Base-by-base conservation (phyloP, 2,797 vertebrate species). In the Poeciliopsis turneri region DNA sequence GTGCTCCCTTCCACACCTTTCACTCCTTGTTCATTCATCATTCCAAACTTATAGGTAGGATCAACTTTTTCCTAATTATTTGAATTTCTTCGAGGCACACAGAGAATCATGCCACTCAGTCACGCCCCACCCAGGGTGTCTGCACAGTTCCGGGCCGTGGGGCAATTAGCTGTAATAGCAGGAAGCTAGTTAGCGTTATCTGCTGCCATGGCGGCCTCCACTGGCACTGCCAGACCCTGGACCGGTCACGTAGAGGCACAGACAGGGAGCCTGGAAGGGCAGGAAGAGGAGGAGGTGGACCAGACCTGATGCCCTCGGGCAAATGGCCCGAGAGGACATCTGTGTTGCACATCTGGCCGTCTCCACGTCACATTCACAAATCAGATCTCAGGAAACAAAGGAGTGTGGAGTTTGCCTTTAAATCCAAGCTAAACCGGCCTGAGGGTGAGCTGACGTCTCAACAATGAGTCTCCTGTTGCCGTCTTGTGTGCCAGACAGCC, bases 161-260 rank as follows among this genome's bases (percentile, higher is more conserved):
- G 86, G 83, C 92, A 94, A 96, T 96, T 96, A 95, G 88, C 84
- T 80, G 79, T 94, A 96, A 96, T 96, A 84, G 82, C 95, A 94
- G 96, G 96, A 96, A 95, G 92, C 92, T 93, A 92, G 90, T 96
- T 96, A 96, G 92, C 20, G 90, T 96, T 96, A 96, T 96, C 96
- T 90, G 85, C 84, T 89, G 88, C 86, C 84, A 87, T 81, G 90
- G 91, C 92, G 84, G 88, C 90, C 90, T 92, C 82, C 86, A 77
- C 83, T 87, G 92, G 89, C 92, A 88, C 88, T 92, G 84, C 78
- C 84, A 70, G 86, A 93, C 87, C 84, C 83, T 78, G 91, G 88
- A 85, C 77, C 83, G 82, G 96, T 95, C 95, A 96, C 95, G 95
- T 96, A 96, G 88, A 78, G 86, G 71, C 66, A 78, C 74, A 86